A percentile compares a stretch with the other conserved stretches of the same genome.
Evolutionary conservation across 2,113 vertebrate genomes (phyloP).

Genomic region (Prinia subflava): DNA sequence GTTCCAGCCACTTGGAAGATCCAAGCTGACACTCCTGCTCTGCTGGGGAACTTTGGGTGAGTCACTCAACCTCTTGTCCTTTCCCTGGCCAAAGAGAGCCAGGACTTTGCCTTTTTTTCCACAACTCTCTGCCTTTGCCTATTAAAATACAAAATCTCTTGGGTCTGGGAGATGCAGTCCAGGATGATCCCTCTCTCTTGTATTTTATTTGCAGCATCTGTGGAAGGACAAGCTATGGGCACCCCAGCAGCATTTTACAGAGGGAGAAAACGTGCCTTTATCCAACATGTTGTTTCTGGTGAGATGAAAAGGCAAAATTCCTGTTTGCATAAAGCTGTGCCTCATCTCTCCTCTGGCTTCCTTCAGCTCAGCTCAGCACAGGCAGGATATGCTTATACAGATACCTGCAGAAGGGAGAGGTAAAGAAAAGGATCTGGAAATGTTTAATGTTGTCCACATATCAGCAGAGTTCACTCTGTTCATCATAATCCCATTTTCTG

Average conservation of each 20-base stretch:
- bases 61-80: background rate
- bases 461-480: background rate
- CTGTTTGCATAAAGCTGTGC: background rate
- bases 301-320: background rate
- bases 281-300: background rate
- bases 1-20: background rate
- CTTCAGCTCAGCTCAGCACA: background rate
- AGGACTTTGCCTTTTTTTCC: background rate
- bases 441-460: conserved; percentile 45
- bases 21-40: background rate
- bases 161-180: background rate
- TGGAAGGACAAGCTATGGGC: background rate
- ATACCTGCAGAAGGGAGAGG: conserved; percentile 12
- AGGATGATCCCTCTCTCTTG: background rate
- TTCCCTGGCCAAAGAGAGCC: background rate
- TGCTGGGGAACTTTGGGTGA: background rate
- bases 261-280: background rate
- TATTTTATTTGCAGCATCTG: background rate
- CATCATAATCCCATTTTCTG: conserved; percentile 52
- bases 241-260: background rate
- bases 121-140: background rate
- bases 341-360: background rate
- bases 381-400: background rate
- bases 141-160: background rate
- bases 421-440: background rate